Evolutionary conservation across 2,113 vertebrate genomes (phyloP).

Genomic region (Danio rerio): DNA sequence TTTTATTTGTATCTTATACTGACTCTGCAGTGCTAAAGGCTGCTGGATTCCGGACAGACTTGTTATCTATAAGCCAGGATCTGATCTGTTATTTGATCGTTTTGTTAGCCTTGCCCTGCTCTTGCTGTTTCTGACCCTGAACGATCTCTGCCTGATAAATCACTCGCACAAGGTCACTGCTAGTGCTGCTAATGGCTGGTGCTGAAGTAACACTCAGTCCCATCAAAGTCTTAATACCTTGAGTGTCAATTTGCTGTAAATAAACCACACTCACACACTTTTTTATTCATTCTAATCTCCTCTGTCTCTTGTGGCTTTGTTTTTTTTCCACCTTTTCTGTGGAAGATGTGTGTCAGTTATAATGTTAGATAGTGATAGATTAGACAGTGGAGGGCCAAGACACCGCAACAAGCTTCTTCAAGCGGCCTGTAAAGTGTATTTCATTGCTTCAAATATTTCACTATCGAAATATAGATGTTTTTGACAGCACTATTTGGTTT

Average conservation of each 20-base stretch:
- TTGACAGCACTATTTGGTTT: too few relatives aligned
- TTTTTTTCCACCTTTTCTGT: conserved; percentile 9
- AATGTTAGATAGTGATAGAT: too few relatives aligned
- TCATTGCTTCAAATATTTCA: too few relatives aligned
- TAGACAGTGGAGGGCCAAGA: too few relatives aligned
- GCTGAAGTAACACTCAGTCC: conserved; percentile 35
- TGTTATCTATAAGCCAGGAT: conserved; percentile 47
- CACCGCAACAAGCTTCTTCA: too few relatives aligned
- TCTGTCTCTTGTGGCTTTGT: background rate
- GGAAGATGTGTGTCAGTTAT: background rate
- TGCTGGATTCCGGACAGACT: conserved; percentile 33
- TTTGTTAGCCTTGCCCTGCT: conserved; percentile 29
- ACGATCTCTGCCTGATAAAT: conserved; percentile 14
- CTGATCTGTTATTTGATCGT: conserved; percentile 47
- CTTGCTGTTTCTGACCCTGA: conserved; percentile 17
- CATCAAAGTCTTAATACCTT: conserved; percentile 48
- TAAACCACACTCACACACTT: background rate
- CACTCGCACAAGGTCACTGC: conserved; percentile 52
- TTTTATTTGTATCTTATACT: background rate
- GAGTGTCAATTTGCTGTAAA: conserved; percentile 36
- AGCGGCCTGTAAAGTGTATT: too few relatives aligned
- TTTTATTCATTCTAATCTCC: background rate
- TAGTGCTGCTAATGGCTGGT: conserved; percentile 36
- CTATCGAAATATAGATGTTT: too few relatives aligned
- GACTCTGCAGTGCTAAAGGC: background rate